Base-by-base conservation (phyloP, 2,113 vertebrate genomes). In the Hylia prasina region DNA sequence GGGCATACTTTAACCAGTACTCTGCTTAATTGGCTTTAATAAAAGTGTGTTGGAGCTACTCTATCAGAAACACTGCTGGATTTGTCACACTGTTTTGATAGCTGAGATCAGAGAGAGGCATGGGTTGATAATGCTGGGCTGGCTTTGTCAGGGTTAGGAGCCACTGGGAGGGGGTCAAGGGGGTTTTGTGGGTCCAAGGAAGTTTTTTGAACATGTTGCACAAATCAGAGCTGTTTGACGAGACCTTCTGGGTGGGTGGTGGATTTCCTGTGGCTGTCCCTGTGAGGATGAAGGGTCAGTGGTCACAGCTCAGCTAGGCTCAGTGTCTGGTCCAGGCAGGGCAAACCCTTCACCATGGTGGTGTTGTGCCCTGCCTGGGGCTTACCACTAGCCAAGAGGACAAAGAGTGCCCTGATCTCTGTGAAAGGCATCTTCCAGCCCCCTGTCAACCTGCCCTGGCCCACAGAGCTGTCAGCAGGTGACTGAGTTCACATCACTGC, bases 111-210 rank as follows among this genome's bases (percentile, higher is more conserved):
- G 80, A 61, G 5, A 65, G 56, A 12, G 42, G 39, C 65, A 31
- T 0, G 0, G 11, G 65, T 15, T 39, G 47, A 15, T n/a, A 42
- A 50, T 0, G 0, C 58, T 0, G 0, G 68, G 14, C 27, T 51
- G 90, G 30, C 30, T 64, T 61, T 31, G 47, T 72, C 8, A 2
- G 19, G 31, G 1, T 1, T 47, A 31, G 42, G 39, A 2, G 6
- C 31, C 3, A 1, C 31, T n/a, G n/a, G n/a, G n/a, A n/a, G n/a
- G n/a, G n/a, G n/a, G n/a, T n/a, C n/a, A n/a, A n/a, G n/a, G n/a
- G n/a, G n/a, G n/a, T n/a, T n/a, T 10, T n/a, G 42, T 15, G 50
- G 42, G 40, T 56, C 64, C 45, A 27, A 56, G 19, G 35, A 81
- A 51, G 54, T 12, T 57, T 71, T 47, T 21, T 6, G 31, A 73